A percentile compares a stretch with the other conserved stretches of the same genome.
These are phyloP conservation scores for Benitochromis conjunctus DNA, from an alignment of 2,113 vertebrate species.

Conservation along the genomic window DNA sequence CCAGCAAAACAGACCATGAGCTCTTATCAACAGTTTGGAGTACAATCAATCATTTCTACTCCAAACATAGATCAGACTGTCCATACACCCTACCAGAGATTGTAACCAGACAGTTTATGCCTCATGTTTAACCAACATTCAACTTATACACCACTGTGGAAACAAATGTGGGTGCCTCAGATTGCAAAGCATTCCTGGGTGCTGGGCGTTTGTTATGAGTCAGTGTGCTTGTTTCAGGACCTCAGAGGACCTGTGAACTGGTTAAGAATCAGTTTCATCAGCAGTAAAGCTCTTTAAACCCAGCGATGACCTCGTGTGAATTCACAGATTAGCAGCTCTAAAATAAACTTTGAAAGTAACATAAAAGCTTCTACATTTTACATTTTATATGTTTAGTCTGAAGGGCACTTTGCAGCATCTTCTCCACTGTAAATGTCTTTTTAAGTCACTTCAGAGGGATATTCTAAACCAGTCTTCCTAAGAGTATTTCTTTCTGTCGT, in stretches of 20 bases:
- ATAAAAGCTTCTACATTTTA: neutral
- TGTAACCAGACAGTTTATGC: conserved; percentile 29
- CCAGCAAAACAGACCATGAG: neutral
- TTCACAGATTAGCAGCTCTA: neutral
- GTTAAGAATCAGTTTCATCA: conserved; percentile 10
- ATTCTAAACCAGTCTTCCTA: neutral
- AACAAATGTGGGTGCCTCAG: neutral
- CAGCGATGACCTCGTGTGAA: neutral
- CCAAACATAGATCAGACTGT: conserved; percentile 42
- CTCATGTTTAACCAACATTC: conserved; percentile 7
- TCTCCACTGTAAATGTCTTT: neutral
- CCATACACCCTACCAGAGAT: neutral
- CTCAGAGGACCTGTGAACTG: conserved; percentile 5
- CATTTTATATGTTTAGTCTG: neutral
- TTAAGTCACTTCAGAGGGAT: neutral
- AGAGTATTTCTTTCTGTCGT: neutral
- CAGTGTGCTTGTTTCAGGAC: neutral
- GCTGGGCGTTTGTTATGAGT: neutral
- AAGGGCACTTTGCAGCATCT: neutral
- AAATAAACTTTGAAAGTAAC: neutral
- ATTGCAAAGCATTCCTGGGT: neutral
- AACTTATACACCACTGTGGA: neutral
- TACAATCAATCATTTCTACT: conserved; percentile 34
- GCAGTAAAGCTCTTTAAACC: neutral
- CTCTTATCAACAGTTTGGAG: conserved; percentile 52